Evolutionary conservation across 2,888 invertebrate genomes (phyloP).

Genomic region (Antheraea assamensis): DNA sequence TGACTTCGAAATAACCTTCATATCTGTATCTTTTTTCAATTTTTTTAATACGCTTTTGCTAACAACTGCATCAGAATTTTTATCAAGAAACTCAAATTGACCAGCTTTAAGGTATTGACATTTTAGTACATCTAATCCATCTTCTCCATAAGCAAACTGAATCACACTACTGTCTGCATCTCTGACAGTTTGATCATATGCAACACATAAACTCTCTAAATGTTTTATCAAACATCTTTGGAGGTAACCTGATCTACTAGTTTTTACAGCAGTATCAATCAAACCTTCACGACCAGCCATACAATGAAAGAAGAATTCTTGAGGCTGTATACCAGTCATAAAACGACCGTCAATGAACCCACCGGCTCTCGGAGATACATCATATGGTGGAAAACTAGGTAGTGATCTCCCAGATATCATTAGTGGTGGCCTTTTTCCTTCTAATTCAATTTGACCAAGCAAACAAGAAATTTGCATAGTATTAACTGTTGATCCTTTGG

Average conservation of each 20-base stretch:
- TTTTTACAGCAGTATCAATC: constrained; percentile 99
- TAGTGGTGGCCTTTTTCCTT: constrained; percentile 97
- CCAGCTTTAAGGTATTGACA: constrained; percentile 90
- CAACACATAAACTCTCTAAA: constrained; percentile 95
- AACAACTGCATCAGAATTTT: constrained; percentile 87
- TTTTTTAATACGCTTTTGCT: constrained; percentile 80
- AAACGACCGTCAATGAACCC: constrained; percentile 98
- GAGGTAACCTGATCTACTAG: constrained; percentile 98
- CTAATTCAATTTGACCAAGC: constrained; percentile 98
- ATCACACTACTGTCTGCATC: constrained; percentile 96
- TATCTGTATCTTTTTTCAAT: constrained; percentile 81
- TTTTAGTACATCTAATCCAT: constrained; percentile 94
- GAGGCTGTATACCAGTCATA: constrained; percentile 98
- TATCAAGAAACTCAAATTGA: constrained; percentile 90
- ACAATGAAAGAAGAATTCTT: constrained; percentile 99
- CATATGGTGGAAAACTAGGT: constrained; percentile 95
- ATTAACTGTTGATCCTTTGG: constrained; percentile 99
- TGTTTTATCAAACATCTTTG: constrained; percentile 99
- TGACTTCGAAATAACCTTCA: constrained; percentile 76
- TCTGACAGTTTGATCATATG: constrained; percentile 97
- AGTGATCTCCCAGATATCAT: constrained; percentile 96
- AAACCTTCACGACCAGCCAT: constrained; percentile 99
- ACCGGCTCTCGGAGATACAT: constrained; percentile 94
- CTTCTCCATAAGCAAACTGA: constrained; percentile 97
- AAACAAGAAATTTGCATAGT: constrained; percentile 99